Evolutionary conservation across 2,113 vertebrate genomes (phyloP).

Genomic region (Triplophysa rosa): DNA sequence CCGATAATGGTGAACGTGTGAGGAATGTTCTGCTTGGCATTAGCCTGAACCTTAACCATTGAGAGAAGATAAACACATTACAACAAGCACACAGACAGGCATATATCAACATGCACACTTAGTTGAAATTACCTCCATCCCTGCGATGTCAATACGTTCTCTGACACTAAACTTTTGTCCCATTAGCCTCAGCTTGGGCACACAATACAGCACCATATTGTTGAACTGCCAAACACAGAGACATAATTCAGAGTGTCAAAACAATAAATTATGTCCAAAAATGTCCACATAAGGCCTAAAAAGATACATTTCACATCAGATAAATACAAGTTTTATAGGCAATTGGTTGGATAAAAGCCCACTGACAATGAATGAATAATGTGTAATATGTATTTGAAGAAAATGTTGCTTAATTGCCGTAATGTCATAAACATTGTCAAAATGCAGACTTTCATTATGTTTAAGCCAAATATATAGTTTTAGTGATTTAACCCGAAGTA

Average conservation of each 20-base stretch:
- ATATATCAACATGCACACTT: constrained; percentile 37
- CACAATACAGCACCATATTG: constrained; percentile 96
- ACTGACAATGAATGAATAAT: too few species aligned
- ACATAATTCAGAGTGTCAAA: neutral
- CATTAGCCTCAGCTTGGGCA: constrained; percentile 92
- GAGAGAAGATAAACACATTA: neutral
- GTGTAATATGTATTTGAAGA: too few species aligned
- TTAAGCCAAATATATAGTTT: too few species aligned
- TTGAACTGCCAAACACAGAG: constrained; percentile 81
- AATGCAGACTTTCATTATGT: too few species aligned
- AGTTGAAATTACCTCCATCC: constrained; percentile 82
- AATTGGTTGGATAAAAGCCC: neutral
- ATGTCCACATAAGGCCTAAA: too few species aligned
- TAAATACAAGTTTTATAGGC: too few species aligned
- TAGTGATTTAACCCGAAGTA: neutral
- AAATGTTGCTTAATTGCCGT: too few species aligned
- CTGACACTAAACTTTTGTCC: constrained; percentile 98
- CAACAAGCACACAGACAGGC: constrained; percentile 74
- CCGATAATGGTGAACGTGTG: constrained; percentile 87
- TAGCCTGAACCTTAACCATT: constrained; percentile 84
- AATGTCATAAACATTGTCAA: too few species aligned
- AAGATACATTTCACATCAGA: neutral
- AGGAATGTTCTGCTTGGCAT: constrained; percentile 82
- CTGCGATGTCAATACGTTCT: constrained; percentile 93
- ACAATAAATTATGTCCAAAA: too few species aligned